Percentiles rank a stretch among this genome's conserved stretches.
Evolutionary conservation across 2,113 vertebrate genomes (phyloP).

Genomic region (Amphilophus citrinellus): DNA sequence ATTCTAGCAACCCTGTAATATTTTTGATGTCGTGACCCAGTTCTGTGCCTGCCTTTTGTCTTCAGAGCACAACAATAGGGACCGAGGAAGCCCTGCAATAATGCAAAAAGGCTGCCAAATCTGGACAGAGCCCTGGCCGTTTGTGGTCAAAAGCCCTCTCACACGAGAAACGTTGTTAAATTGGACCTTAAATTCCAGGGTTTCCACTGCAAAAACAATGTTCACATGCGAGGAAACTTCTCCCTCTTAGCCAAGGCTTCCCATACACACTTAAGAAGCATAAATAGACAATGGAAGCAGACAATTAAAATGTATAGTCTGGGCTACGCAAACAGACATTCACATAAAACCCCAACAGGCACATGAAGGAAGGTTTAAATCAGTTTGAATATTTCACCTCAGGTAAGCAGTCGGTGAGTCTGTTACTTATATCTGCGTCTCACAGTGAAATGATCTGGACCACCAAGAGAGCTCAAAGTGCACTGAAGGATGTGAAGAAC

Average conservation of each 20-base stretch:
- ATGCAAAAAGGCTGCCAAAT: constrained; percentile 30
- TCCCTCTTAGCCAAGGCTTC: constrained; percentile 31
- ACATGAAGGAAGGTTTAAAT: background rate
- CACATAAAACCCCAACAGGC: constrained; percentile 4
- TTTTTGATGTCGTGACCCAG: background rate
- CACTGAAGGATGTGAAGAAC: constrained; percentile 12
- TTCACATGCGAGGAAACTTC: constrained; percentile 57
- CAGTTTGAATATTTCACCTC: constrained; percentile 24
- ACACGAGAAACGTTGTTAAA: constrained; percentile 54
- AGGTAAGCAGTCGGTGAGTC: constrained; percentile 19
- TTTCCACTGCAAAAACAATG: constrained; percentile 58
- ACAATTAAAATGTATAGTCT: constrained; percentile 61
- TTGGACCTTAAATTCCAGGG: constrained; percentile 48
- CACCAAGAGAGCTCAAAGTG: constrained; percentile 9
- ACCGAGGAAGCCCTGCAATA: constrained; percentile 19
- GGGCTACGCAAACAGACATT: constrained; percentile 6
- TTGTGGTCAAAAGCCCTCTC: constrained; percentile 56
- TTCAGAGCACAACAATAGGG: constrained; percentile 32
- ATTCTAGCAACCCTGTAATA: background rate
- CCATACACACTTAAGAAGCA: constrained; percentile 25
- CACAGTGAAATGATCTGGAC: constrained; percentile 27
- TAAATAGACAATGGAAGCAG: constrained; percentile 49
- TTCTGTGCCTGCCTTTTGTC: constrained; percentile 27
- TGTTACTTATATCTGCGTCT: background rate
- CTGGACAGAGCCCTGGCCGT: constrained; percentile 38